Evolutionary conservation across 2,113 vertebrate species (phyloP).

Genomic region (Orthonyx spaldingii): DNA sequence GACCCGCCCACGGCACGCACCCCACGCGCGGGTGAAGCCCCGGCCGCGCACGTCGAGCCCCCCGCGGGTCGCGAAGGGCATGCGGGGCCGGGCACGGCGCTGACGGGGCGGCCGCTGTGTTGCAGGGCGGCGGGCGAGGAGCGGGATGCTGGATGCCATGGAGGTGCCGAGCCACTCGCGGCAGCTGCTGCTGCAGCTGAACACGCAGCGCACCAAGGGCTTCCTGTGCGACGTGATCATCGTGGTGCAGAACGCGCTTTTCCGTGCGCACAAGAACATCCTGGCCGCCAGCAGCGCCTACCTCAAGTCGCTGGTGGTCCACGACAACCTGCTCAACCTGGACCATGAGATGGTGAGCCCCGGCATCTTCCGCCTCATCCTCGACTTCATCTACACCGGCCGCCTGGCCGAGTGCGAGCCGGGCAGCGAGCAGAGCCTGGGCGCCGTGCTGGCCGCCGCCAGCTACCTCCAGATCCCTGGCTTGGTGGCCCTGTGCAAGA

Average conservation of each 20-base stretch:
- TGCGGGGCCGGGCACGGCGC: not conserved
- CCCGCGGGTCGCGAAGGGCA: not conserved
- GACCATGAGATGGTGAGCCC: constrained; percentile 99
- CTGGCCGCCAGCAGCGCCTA: constrained; percentile 98
- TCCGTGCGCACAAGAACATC: constrained; percentile 99
- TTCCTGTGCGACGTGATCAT: constrained; percentile 99
- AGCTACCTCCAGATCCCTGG: constrained; percentile 97
- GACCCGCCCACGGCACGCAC: not conserved
- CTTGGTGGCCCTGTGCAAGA: constrained; percentile 94
- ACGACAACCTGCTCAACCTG: constrained; percentile 98
- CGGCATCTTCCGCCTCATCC: constrained; percentile 93
- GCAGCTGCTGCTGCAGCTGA: constrained; percentile 98
- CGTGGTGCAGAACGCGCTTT: constrained; percentile 98
- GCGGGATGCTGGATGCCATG: constrained; percentile 96
- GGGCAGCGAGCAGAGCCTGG: constrained; percentile 83
- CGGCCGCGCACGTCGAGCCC: not conserved
- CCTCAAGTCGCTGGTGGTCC: constrained; percentile 98
- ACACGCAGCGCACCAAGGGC: constrained; percentile 97
- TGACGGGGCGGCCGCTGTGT: constrained; percentile 23
- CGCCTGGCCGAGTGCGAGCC: constrained; percentile 86
- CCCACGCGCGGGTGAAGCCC: not conserved
- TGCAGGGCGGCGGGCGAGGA: constrained; percentile 86
- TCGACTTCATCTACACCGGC: constrained; percentile 98
- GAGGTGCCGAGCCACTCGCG: constrained; percentile 96
- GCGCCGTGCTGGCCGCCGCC: constrained; percentile 90